Percentiles rank a stretch among this genome's conserved stretches.
Evolutionary conservation across 2,797 vertebrate genomes (phyloP).

Genomic region (Hydrolagus colliei): DNA sequence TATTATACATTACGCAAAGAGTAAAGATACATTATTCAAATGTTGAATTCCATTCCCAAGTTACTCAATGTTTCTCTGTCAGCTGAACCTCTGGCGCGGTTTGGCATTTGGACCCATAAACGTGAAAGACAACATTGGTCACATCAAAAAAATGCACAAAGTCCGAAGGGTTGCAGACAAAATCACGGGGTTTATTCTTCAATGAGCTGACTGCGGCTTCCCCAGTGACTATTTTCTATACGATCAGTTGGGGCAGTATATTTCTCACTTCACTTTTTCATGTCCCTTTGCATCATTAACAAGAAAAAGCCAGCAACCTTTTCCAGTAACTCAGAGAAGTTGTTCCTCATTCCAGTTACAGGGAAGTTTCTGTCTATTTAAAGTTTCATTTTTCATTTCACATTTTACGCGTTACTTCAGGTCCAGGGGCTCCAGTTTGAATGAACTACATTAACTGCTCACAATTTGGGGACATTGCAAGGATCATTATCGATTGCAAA

Average conservation of each 20-base stretch:
- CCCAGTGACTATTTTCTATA: not conserved
- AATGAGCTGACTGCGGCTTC: not conserved
- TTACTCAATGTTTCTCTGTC: not conserved
- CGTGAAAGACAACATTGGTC: not conserved
- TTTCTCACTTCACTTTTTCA: conserved; percentile 21
- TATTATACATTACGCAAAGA: no score
- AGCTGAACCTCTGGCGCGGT: not conserved
- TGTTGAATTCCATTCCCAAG: not conserved
- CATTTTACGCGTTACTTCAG: not conserved
- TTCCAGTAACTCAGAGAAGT: conserved; percentile 18
- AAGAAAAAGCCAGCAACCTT: not conserved
- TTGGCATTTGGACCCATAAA: conserved; percentile 9
- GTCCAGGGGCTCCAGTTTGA: not conserved
- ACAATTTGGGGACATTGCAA: not conserved
- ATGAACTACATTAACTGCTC: not conserved
- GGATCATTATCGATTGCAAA: not conserved
- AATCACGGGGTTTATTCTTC: not conserved
- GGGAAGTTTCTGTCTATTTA: conserved; percentile 25
- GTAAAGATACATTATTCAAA: not conserved
- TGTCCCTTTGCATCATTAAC: not conserved
- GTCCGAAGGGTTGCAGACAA: not conserved
- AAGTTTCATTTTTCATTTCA: conserved; percentile 21
- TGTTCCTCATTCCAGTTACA: conserved; percentile 28
- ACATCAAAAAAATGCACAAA: not conserved
- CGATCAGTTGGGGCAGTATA: not conserved